phyloP scores from a whole-genome alignment of 2,797 vertebrate genomes.

The Echiichthys vipera region DNA sequence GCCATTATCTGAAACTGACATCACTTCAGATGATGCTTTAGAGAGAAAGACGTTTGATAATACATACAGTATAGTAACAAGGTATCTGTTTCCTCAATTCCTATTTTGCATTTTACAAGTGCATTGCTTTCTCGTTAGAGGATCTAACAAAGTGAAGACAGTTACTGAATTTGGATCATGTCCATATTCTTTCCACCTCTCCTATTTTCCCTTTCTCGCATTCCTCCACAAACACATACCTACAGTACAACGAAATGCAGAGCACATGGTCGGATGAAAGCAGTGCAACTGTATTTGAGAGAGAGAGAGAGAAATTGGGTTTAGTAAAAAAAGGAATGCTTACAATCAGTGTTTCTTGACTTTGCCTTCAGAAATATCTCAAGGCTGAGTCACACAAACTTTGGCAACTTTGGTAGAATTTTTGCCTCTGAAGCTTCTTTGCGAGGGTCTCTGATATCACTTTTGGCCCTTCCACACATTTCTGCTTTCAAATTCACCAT shows the following conservation, averaged over 20 bases:
- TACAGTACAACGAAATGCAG: neutral
- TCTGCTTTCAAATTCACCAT: slow-evolving; percentile 34
- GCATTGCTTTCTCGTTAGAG: neutral
- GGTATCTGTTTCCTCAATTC: too few relatives aligned
- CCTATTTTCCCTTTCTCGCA: neutral
- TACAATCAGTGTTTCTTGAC: slow-evolving; percentile 38
- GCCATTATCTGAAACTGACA: neutral
- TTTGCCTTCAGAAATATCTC: slow-evolving; percentile 57
- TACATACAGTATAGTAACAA: neutral
- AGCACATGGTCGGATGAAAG: slow-evolving; percentile 8
- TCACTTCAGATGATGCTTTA: neutral
- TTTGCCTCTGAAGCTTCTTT: slow-evolving; percentile 43
- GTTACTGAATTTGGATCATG: neutral
- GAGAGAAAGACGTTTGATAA: neutral
- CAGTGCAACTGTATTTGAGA: slow-evolving; percentile 10
- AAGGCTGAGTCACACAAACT: slow-evolving; percentile 53
- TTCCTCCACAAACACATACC: neutral
- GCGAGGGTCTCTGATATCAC: slow-evolving; percentile 54
- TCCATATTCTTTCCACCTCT: neutral
- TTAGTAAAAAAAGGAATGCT: slow-evolving; percentile 3
- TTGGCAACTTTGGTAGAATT: slow-evolving; percentile 38
- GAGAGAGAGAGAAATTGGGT: neutral
- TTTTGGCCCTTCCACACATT: slow-evolving; percentile 29
- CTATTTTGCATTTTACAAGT: too few relatives aligned
- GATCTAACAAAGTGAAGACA: neutral